Conservation (phyloP, 2,888 invertebrate species). For the Melinaea menophilus region DNA sequence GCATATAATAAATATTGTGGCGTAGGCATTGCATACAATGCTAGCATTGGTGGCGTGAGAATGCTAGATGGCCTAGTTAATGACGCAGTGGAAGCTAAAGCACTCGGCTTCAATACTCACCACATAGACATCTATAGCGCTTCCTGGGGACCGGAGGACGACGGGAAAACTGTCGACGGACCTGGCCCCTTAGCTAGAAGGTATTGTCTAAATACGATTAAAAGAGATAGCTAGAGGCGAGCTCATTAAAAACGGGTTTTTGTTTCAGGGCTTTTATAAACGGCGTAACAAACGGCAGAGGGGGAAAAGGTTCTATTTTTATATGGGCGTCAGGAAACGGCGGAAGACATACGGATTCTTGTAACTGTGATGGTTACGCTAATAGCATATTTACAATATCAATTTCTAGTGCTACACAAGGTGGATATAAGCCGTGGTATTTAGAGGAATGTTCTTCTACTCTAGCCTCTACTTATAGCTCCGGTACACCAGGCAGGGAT, state of each 20-base stretch:
- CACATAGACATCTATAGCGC: constrained; percentile 98
- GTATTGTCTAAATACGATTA: constrained; percentile 56
- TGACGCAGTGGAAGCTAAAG: constrained; percentile 96
- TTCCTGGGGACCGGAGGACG: constrained; percentile 98
- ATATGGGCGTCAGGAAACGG: constrained; percentile 99
- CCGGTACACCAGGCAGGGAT: constrained; percentile 94
- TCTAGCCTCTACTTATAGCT: constrained; percentile 97
- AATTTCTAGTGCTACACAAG: constrained; percentile 98
- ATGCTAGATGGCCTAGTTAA: constrained; percentile 99
- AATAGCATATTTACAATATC: constrained; percentile 99
- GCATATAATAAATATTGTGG: constrained; percentile 98
- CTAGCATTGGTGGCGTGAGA: constrained; percentile 96
- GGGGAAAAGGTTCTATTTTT: constrained; percentile 96
- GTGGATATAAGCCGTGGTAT: constrained; percentile 98
- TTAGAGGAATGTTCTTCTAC: constrained; percentile 99
- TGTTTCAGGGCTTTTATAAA: constrained; percentile 90
- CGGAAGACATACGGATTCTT: constrained; percentile 95
- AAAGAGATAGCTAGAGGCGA: constrained; percentile 47
- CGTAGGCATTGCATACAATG: constrained; percentile 98
- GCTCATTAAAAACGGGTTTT: constrained; percentile 62
- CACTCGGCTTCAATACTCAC: constrained; percentile 93
- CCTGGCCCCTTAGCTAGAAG: constrained; percentile 92
- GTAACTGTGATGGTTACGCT: constrained; percentile 99
- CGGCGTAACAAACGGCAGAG: constrained; percentile 94
- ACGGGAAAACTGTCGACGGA: constrained; percentile 97